Base-by-base conservation (phyloP, 2,113 vertebrate genomes). In the Pachyramphus minor region DNA sequence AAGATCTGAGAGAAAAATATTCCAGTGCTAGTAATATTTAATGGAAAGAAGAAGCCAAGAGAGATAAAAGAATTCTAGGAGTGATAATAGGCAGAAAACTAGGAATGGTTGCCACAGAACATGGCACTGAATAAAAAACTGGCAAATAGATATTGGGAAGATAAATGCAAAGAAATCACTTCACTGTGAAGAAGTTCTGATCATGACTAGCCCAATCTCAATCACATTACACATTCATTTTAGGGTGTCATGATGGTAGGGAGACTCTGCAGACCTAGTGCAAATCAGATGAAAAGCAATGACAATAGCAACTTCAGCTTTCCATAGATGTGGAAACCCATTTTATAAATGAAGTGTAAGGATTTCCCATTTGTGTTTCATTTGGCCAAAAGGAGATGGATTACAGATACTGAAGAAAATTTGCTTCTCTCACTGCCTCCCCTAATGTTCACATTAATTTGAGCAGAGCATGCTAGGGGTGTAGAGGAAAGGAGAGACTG, bases 1-100 rank as follows among this genome's bases (percentile, higher is more conserved):
- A 92, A 96, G 90, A 94, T 96, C 90, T 96, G 83, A 94, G 91
- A 90, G 93, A 84, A 91, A 90, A 64, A 88, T 92, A 93, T 93
- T 94, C 47, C 68, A 86, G 14, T 64, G 75, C n/a, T 86, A 94
- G 85, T 93, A 81, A 88, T 90, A 92, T 93, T 94, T 94, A 96
- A 94, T 93, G 76, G 95, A 88, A 94, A 67, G 44, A 96, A 90
- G 59, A 92, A 95, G 68, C 72, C 64, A 94, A 90, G 72, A 92
- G 60, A 88, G 85, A 88, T 90, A 90, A 95, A 97, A 96, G 93
- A 93, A 90, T 5, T 88, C 90, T 88, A 84, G 64, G 90, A 80
- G 59, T 71, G 72, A 88, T 90, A 93, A 95, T 60, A 93, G 79
- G 88, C 87, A 92, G 92, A 80, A 95, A 96, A 88, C 75, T 89